A percentile compares a stretch with the other conserved stretches of the same genome.
These are phyloP conservation scores for Lasioglossum leucozonium DNA, from an alignment of 2,888 invertebrate genomes.

Conservation along the genomic window DNA sequence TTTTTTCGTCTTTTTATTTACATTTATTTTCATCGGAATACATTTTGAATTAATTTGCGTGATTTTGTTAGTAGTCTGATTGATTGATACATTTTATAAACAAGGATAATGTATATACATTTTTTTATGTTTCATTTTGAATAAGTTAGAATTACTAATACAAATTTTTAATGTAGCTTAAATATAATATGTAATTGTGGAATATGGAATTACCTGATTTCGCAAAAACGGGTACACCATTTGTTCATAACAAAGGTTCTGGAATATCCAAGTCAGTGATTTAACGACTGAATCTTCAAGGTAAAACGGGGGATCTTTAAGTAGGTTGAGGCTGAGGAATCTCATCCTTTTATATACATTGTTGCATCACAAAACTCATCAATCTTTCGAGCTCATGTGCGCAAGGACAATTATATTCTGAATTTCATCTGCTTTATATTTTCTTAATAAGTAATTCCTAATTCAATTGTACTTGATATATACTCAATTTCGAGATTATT, in stretches of 20 bases:
- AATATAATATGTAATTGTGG: neutral
- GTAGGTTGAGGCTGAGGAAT: conserved; percentile 78
- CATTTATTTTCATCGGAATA: neutral
- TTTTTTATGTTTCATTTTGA: neutral
- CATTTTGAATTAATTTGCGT: neutral
- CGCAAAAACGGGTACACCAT: conserved; percentile 27
- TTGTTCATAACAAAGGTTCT: conserved; percentile 16
- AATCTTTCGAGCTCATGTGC: conserved; percentile 35
- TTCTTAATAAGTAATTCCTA: neutral
- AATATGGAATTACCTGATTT: conserved; percentile 10
- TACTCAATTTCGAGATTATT: neutral
- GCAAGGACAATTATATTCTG: conserved; percentile 20
- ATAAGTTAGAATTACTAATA: neutral
- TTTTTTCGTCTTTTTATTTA: neutral
- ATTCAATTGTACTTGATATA: neutral
- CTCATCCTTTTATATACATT: conserved; percentile 57
- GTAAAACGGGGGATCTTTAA: conserved; percentile 73
- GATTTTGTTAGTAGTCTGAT: neutral
- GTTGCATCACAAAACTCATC: conserved; percentile 55
- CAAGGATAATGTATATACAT: neutral
- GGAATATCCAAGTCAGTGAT: conserved; percentile 45
- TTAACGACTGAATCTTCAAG: conserved; percentile 70
- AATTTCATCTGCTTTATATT: conserved; percentile 11
- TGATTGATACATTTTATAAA: neutral
- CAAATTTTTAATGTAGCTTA: neutral